phyloP scores from a whole-genome alignment of 35 echinoderm and acorn worm species.

The Amphiura filiformis region DNA sequence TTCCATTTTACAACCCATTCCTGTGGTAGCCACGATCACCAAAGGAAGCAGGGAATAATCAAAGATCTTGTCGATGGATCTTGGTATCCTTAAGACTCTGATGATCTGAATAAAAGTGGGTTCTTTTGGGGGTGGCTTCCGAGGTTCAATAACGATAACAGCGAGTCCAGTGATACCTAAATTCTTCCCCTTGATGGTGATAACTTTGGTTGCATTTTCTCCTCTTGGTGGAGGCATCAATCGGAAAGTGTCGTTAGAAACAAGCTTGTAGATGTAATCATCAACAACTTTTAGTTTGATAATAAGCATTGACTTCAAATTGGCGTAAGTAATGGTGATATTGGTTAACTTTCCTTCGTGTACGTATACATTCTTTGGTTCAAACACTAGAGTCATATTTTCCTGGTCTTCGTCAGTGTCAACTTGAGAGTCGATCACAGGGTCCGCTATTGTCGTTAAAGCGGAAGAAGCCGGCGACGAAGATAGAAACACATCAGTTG shows the following conservation, averaged over 20 bases:
- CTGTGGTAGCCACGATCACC: conserved; percentile 67
- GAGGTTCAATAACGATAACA: conserved; percentile 39
- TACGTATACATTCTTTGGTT: background rate
- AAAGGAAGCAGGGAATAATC: conserved; percentile 71
- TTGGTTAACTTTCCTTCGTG: conserved; percentile 17
- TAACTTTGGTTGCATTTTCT: conserved; percentile 47
- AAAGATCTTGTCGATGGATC: conserved; percentile 79
- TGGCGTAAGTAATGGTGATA: conserved; percentile 5
- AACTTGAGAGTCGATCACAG: background rate
- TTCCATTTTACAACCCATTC: conserved; percentile 94
- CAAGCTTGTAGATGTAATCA: conserved; percentile 29
- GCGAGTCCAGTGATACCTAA: conserved; percentile 46
- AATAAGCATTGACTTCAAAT: background rate
- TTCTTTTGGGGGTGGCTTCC: conserved; percentile 15
- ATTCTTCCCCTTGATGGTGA: conserved; percentile 44
- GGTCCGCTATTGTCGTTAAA: background rate
- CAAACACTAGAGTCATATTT: conserved; percentile 4
- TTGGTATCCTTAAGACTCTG: conserved; percentile 56
- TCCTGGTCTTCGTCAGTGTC: background rate
- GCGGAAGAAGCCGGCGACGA: background rate
- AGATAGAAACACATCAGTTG: too few species aligned
- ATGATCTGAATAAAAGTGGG: conserved; percentile 29
- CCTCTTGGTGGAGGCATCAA: conserved; percentile 30
- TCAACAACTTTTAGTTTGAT: conserved; percentile 43
- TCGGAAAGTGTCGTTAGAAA: conserved; percentile 36